Evolutionary conservation across 2,113 vertebrate species (phyloP).

Genomic region (Octodon degus): DNA sequence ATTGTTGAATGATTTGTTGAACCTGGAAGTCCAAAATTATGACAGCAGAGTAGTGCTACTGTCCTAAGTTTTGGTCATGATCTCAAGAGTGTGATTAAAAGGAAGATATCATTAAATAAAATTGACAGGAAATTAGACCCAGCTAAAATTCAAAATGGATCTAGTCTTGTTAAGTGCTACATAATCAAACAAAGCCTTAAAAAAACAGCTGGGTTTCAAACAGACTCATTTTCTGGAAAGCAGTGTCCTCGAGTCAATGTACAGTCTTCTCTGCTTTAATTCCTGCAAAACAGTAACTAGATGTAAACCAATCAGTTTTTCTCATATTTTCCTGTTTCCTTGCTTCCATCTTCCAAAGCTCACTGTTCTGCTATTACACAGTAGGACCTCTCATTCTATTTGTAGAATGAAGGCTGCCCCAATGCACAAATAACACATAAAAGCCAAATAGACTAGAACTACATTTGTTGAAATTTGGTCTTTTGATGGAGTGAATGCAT

Average conservation of each 20-base stretch:
- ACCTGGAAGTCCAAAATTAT: neutral
- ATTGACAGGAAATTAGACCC: neutral
- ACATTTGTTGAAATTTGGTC: neutral
- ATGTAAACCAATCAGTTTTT: neutral
- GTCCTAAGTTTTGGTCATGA: neutral
- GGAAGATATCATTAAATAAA: neutral
- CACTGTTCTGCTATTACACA: neutral
- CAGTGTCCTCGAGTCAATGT: neutral
- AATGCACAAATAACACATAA: neutral
- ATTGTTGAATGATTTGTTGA: no score
- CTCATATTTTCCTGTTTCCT: neutral
- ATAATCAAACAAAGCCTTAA: neutral
- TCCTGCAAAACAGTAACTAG: neutral
- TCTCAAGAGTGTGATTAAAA: neutral
- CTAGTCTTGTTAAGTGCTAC: neutral
- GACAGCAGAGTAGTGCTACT: neutral
- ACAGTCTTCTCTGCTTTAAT: neutral
- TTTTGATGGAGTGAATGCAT: neutral
- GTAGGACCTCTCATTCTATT: neutral
- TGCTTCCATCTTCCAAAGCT: neutral
- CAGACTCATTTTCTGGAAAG: neutral
- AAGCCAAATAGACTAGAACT: constrained; percentile 8
- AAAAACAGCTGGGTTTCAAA: neutral
- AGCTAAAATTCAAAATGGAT: neutral
- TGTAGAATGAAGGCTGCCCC: neutral